phyloP scores from a whole-genome alignment of 2,888 invertebrate species.

The Pachycephus smyrnensis region DNA sequence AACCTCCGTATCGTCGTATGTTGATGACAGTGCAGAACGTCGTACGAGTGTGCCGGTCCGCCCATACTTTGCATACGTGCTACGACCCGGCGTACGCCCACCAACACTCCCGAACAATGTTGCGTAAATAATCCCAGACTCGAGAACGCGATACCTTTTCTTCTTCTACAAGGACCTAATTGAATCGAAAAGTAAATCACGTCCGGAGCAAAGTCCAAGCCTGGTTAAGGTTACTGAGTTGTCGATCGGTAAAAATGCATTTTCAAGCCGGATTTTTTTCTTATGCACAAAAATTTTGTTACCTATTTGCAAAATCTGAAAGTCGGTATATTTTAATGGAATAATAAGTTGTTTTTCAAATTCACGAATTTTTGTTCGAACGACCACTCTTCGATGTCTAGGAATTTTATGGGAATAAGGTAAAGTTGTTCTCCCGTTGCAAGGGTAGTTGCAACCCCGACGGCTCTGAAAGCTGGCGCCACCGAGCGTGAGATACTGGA shows the following conservation, averaged over 20 bases:
- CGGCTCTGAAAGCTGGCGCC: conserved; percentile 36
- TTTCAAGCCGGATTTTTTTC: background rate
- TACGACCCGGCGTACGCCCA: conserved; percentile 4
- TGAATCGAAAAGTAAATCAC: conserved; percentile 7
- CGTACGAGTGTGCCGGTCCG: conserved; percentile 46
- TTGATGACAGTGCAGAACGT: conserved; percentile 59
- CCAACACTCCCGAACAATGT: conserved; percentile 22
- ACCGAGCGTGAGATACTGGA: conserved; percentile 36
- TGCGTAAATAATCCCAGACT: conserved; percentile 50
- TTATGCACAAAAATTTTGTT: background rate
- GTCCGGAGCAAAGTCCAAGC: background rate
- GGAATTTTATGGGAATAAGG: background rate
- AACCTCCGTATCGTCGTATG: conserved; percentile 33
- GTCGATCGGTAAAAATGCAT: background rate
- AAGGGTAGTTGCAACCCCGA: background rate
- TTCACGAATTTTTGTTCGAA: background rate
- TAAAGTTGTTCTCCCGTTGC: background rate
- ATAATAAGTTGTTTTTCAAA: background rate
- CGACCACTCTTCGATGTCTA: background rate
- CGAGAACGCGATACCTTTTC: conserved; percentile 23
- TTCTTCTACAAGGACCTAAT: conserved; percentile 8
- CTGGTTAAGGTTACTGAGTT: background rate
- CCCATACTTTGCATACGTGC: conserved; percentile 48
- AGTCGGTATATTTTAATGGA: background rate
- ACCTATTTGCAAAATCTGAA: background rate